A percentile compares a stretch with the other conserved stretches of the same genome.
These are phyloP conservation scores for Hucho hucho DNA, from an alignment of 2,113 vertebrate genomes.

Conservation along the genomic window DNA sequence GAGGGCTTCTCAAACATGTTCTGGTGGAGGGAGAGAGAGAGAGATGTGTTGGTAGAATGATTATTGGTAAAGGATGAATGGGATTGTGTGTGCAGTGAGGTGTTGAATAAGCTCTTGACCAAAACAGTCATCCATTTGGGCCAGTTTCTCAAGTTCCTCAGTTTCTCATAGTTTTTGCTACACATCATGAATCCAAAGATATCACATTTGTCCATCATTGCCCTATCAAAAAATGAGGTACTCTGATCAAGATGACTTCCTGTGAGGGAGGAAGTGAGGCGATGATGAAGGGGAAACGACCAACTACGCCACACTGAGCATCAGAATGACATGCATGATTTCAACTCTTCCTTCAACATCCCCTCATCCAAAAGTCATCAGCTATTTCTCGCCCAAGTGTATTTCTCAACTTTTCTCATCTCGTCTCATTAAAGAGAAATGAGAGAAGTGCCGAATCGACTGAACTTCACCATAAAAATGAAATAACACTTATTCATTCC, in stretches of 20 bases:
- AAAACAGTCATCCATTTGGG: no score
- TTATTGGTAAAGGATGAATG: no score
- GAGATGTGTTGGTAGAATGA: background rate
- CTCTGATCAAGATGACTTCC: background rate
- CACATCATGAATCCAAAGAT: no score
- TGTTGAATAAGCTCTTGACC: no score
- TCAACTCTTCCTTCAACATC: conserved; percentile 17
- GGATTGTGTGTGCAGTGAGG: no score
- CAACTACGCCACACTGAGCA: background rate
- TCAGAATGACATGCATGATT: conserved; percentile 46
- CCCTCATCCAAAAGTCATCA: conserved; percentile 30
- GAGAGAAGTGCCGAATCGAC: background rate
- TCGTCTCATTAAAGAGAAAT: conserved; percentile 9
- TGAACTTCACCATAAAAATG: conserved; percentile 19
- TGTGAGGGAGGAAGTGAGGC: background rate
- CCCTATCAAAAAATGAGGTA: background rate
- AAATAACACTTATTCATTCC: conserved; percentile 23
- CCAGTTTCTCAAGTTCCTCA: no score
- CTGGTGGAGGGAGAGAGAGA: conserved; percentile 61
- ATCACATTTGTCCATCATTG: background rate
- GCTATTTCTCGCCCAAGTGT: background rate
- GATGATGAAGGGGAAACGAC: conserved; percentile 31
- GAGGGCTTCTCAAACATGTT: conserved; percentile 84
- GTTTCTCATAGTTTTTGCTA: no score
- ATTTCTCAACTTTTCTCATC: conserved; percentile 12